A percentile compares a stretch with the other conserved stretches of the same genome.
Evolutionary conservation across 2,888 invertebrate species (phyloP).

Genomic region (Acrobasis consociella): DNA sequence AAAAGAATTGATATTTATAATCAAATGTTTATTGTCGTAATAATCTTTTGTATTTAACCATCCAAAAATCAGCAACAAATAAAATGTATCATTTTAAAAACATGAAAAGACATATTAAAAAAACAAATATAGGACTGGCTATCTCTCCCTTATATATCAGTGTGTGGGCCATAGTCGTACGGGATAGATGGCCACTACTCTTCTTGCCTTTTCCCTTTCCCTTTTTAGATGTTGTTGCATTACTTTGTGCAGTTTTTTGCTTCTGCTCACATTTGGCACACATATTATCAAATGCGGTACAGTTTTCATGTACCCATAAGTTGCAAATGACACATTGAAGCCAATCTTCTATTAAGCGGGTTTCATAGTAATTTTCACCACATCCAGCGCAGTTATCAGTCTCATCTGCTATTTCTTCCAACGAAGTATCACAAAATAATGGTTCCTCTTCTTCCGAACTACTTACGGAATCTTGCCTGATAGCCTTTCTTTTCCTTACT

Average conservation of each 20-base stretch:
- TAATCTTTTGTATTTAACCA: conserved; percentile 1
- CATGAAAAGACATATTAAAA: not conserved
- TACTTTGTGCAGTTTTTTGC: conserved; percentile 7
- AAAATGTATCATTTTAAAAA: not conserved
- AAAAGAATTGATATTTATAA: conserved; percentile 3
- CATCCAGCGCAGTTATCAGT: not conserved
- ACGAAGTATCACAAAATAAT: no score
- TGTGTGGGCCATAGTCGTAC: not conserved
- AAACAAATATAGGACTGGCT: not conserved
- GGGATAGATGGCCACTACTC: conserved; percentile 6
- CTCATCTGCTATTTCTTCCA: no score
- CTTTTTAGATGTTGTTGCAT: conserved; percentile 1
- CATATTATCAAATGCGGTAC: conserved; percentile 19
- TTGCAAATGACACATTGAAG: conserved; percentile 14
- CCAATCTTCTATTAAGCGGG: conserved; percentile 16
- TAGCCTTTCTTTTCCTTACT: not conserved
- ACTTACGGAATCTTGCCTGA: no score
- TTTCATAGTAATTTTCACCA: conserved; percentile 13
- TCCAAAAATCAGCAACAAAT: conserved; percentile 5
- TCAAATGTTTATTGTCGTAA: not conserved
- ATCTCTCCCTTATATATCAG: conserved; percentile 1
- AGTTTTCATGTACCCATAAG: conserved; percentile 20
- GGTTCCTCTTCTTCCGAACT: no score
- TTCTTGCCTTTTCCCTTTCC: conserved; percentile 5
- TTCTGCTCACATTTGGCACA: conserved; percentile 13